phyloP scores from a whole-genome alignment of 2,113 vertebrate species.

The Gymnarchus niloticus region DNA sequence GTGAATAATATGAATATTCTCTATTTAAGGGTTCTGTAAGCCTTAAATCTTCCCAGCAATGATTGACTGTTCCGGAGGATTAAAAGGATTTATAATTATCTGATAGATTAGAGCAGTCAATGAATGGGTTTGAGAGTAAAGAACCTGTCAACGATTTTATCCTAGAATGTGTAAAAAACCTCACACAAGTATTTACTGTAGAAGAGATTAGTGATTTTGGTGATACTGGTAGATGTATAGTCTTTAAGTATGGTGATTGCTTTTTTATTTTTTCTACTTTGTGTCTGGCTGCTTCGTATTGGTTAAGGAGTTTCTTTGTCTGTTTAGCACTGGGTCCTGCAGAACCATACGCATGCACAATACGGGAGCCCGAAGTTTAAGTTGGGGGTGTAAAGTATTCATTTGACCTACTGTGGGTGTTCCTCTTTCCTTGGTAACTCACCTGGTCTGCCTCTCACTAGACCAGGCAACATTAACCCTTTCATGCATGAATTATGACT shows the following conservation, averaged over 20 bases:
- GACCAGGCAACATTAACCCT: neutral
- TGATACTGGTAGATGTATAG: neutral
- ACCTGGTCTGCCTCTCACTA: neutral
- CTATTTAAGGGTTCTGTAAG: conserved; percentile 9
- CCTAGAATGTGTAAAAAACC: neutral
- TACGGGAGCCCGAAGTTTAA: neutral
- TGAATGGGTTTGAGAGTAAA: conserved; percentile 9
- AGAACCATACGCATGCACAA: neutral
- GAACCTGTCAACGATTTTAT: neutral
- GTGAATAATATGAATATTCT: conserved; percentile 13
- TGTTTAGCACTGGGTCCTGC: neutral
- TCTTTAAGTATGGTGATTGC: neutral
- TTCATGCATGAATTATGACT: neutral
- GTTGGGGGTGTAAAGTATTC: neutral
- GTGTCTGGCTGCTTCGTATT: neutral
- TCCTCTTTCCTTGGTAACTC: neutral
- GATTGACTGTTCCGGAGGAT: conserved; percentile 14
- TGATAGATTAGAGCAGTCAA: conserved; percentile 7
- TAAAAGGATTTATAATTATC: conserved; percentile 21
- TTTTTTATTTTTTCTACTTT: neutral
- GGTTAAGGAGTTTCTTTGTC: neutral
- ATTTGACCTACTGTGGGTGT: neutral
- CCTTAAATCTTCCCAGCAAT: conserved; percentile 7
- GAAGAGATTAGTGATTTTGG: neutral
- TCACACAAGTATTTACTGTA: neutral